Base-by-base conservation (phyloP, 2,113 vertebrate species). In the Chionis minor region DNA sequence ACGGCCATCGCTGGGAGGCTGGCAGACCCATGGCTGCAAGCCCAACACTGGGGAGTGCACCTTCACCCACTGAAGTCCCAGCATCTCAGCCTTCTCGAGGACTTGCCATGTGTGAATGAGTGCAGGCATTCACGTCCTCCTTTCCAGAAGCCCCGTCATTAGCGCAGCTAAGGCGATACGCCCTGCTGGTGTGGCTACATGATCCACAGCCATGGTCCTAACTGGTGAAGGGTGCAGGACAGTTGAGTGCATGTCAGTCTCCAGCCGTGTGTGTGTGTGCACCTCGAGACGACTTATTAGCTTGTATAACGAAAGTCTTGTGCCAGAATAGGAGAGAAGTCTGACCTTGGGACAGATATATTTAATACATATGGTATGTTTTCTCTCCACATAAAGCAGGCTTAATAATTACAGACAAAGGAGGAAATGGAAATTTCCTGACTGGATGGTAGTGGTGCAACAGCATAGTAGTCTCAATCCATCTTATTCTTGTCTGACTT, bases 61-160 rank as follows among this genome's bases (percentile, higher is more conserved):
- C 7, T 91, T 72, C 9, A 10, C 40, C 26, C 5, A 5, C 28
- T 0, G 2, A 52, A 21, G 14, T 70, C 32, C 8, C 1, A 2
- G 24, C 1, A 1, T 56, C 72, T 81, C 1, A 3, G 4, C n/a
- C 55, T 86, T 72, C 45, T 78, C 45, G 1, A 3, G 22, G 55
- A 40, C 35, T 78, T 2, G 0, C 27, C 4, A 2, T 5, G 14
- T 7, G 22, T 0, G 7, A 38, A 32, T 6, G 67, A 16, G 38
- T 17, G 23, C 35, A 38, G 44, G 54, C 28, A 32, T 44, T 24
- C 1, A 0, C 0, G 0, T 47, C 9, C 32, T 40, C 3, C 0
- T 51, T 89, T 86, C 33, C 44, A n/a, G 54, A 63, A 83, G 19
- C 49, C 27, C 54, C 0, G 1, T 8, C 10, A 0, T 49, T 56